Evolutionary conservation across 2,888 invertebrate genomes (phyloP).

Genomic region (Yponomeuta evonymella): DNA sequence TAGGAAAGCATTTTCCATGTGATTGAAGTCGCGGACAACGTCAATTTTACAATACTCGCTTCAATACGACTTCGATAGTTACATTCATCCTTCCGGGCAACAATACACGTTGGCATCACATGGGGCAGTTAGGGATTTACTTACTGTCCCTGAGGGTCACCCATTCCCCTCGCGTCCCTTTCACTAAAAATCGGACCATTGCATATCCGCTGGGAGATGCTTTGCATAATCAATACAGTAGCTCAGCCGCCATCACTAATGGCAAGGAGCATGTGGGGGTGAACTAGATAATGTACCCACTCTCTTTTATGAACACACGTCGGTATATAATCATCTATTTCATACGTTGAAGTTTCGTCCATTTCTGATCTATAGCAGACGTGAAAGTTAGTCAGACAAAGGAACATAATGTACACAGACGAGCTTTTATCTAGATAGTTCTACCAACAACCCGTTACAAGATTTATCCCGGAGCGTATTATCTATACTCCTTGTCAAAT

Average conservation of each 20-base stretch:
- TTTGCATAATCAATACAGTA: slow-evolving; percentile 68
- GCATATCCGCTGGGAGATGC: slow-evolving; percentile 43
- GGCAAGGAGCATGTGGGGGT: slow-evolving; percentile 29
- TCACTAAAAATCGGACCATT: slow-evolving; percentile 60
- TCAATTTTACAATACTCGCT: background rate
- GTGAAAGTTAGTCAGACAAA: background rate
- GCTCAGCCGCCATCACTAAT: slow-evolving; percentile 42
- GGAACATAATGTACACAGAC: background rate
- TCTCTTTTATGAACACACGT: slow-evolving; percentile 1
- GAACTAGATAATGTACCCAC: slow-evolving; percentile 26
- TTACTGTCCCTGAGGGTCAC: slow-evolving; percentile 26
- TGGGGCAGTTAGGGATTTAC: background rate
- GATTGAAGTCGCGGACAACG: too few species aligned
- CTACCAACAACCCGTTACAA: background rate
- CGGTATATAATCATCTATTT: background rate
- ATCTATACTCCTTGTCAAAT: background rate
- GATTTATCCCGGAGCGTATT: background rate
- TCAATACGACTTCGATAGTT: background rate
- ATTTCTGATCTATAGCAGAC: background rate
- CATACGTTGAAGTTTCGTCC: background rate
- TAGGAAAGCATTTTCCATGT: too few species aligned
- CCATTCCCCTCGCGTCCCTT: slow-evolving; percentile 45
- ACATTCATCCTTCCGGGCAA: background rate
- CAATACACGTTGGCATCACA: background rate
- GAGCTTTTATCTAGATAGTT: background rate